Evolutionary conservation across 2,797 vertebrate species (phyloP), one percentile per base, ranked within the genome.

Genomic region (Sphenodon punctatus): DNA sequence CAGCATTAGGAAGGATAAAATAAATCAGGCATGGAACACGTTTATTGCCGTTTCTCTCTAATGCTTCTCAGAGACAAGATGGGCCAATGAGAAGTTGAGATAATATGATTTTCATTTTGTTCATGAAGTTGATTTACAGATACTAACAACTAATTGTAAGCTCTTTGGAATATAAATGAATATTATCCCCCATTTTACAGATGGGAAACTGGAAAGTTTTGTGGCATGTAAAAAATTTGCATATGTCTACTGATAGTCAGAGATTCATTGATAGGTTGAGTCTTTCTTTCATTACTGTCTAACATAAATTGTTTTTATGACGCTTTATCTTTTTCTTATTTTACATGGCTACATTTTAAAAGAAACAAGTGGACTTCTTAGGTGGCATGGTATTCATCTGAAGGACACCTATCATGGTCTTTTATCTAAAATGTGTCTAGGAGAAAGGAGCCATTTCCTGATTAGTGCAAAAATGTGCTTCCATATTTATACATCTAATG

Each of bases 1-100:
- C 12, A 55, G 48, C 77, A 81, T 75, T 78, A 64, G 58, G 42
- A 81, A 85, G 58, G 25, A 70, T 88, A 65, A 90, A 92, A 59
- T 22, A 84, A 72, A 69, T 78, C 19, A 69, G 39, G 4, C 68
- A 67, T 78, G 65, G 73, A 67, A 72, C 68, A 58, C 4, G 25
- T 86, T 91, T 90, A 72, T 19, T 77, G 9, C 3, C 80, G 32
- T 5, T 51, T 78, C 61, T 53, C 42, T 69, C 15, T 71, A 51
- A 78, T 27, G 41, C 5, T 39, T 78, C 32, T 58, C 60, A 45
- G 78, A 75, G 78, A 1, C 25, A 65, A 67, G 4, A 5, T 1
- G 66, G 19, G 59, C 16, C 78, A 60, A 43, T 20, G 0, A 41
- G 3, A 67, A 6, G 59, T 20, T 3, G 10, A 70, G 32, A 67